phyloP scores from a whole-genome alignment of 2,888 invertebrate genomes.

The Drosophila stalkeri region DNA sequence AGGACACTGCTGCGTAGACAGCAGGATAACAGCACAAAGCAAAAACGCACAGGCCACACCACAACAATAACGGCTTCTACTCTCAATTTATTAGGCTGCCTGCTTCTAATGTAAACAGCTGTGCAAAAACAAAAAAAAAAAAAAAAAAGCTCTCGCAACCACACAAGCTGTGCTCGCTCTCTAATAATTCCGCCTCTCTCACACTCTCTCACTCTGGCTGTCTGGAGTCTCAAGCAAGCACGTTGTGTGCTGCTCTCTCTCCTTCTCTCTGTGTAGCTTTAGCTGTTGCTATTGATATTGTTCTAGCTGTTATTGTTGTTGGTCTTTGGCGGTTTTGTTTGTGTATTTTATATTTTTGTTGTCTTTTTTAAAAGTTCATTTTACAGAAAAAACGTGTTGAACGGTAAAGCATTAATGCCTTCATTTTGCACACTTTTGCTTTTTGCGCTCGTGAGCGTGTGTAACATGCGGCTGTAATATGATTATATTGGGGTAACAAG shows the following conservation, averaged over 20 bases:
- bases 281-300: slow-evolving; percentile 33
- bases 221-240: slow-evolving; percentile 15
- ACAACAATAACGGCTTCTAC: background rate
- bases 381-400: slow-evolving; percentile 64
- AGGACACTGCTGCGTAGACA: slow-evolving; percentile 4
- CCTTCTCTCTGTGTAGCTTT: slow-evolving; percentile 17
- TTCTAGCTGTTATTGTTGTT: slow-evolving; percentile 37
- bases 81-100: background rate
- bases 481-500: slow-evolving; percentile 58
- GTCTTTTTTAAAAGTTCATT: slow-evolving; percentile 36
- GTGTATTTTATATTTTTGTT: slow-evolving; percentile 36
- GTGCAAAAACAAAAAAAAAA: slow-evolving; percentile 36
- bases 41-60: background rate
- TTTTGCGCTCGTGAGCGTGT: slow-evolving; percentile 22
- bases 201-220: slow-evolving; percentile 7
- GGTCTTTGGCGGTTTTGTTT: slow-evolving; percentile 47
- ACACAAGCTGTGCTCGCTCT: slow-evolving; percentile 22
- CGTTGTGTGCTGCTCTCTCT: slow-evolving; percentile 32
- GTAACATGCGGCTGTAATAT: slow-evolving; percentile 47
- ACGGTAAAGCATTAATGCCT: slow-evolving; percentile 53
- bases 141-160: slow-evolving; percentile 15
- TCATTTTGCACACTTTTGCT: slow-evolving; percentile 35
- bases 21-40: slow-evolving; percentile 19
- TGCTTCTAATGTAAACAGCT: slow-evolving; percentile 46
- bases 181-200: slow-evolving; percentile 10